These are phyloP conservation scores for Vollenhovia emeryi DNA, from an alignment of 1,140 invertebrate species.

Conservation along the genomic window DNA sequence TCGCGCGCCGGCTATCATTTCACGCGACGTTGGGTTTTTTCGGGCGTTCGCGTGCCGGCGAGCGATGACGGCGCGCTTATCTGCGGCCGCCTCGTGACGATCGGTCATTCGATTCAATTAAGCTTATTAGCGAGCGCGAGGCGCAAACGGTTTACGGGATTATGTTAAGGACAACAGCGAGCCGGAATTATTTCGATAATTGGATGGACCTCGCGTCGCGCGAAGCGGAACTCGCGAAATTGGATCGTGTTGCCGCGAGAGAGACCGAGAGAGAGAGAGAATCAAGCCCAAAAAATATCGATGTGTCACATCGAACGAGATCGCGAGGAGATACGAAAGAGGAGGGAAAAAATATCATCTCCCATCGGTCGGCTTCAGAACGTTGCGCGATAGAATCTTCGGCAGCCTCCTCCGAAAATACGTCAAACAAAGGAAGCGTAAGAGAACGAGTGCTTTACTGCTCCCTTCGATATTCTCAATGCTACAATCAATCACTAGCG, in stretches of 20 bases:
- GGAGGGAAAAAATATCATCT: background rate
- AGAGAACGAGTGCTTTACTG: slow-evolving; percentile 34
- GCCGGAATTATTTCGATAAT: slow-evolving; percentile 1
- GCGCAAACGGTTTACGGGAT: background rate
- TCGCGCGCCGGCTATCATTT: slow-evolving; percentile 10
- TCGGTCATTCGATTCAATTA: slow-evolving; percentile 40
- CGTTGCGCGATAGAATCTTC: slow-evolving; percentile 5
- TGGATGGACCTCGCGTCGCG: background rate
- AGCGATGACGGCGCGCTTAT: slow-evolving; percentile 16
- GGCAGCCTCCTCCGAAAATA: background rate
- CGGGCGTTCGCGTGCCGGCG: slow-evolving; percentile 26
- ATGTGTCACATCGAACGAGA: background rate
- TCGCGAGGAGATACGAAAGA: background rate
- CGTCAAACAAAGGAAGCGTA: slow-evolving; percentile 14
- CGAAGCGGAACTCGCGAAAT: background rate
- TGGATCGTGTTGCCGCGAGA: background rate
- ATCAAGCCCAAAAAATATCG: background rate
- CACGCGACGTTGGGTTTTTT: slow-evolving; percentile 17
- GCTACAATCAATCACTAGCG: slow-evolving; percentile 49
- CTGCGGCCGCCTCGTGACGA: slow-evolving; percentile 1
- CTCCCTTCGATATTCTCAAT: slow-evolving; percentile 31
- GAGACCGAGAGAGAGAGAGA: no score
- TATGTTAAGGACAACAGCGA: background rate
- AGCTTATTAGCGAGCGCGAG: slow-evolving; percentile 31
- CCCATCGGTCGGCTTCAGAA: background rate